Conservation (phyloP, 64 coral and sea anemone species). For the Actinia tenebrosa region DNA sequence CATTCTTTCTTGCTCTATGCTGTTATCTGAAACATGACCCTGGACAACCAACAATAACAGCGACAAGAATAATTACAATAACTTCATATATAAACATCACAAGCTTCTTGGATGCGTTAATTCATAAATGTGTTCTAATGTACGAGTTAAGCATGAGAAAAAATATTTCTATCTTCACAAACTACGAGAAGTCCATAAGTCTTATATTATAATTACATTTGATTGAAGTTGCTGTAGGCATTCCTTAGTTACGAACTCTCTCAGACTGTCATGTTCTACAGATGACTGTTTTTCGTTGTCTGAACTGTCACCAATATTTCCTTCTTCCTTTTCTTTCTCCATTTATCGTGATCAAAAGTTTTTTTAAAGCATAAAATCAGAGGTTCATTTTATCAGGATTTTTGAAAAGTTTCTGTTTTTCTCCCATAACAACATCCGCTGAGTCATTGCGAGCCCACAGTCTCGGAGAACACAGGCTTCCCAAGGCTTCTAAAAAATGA, state of each 20-base stretch:
- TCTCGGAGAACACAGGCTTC: not conserved
- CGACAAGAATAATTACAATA: not conserved
- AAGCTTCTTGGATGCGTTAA: too few species aligned
- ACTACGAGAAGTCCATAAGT: too few species aligned
- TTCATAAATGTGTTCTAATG: too few species aligned
- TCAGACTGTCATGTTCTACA: conserved; percentile 39
- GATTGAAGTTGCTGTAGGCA: conserved; percentile 38
- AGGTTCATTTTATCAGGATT: not conserved
- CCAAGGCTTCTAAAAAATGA: not conserved
- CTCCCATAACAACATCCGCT: not conserved
- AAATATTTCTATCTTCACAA: too few species aligned
- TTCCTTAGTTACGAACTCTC: conserved; percentile 58
- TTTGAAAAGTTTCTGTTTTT: not conserved
- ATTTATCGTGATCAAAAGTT: not conserved
- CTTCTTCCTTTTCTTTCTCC: not conserved
- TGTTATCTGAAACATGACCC: conserved; percentile 3
- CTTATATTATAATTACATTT: not conserved
- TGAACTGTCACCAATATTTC: not conserved
- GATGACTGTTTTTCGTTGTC: not conserved
- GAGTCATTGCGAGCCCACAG: not conserved
- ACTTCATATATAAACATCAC: not conserved
- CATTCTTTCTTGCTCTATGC: conserved; percentile 50
- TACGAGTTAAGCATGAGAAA: too few species aligned
- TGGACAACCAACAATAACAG: not conserved
- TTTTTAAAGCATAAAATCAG: too few species aligned